Base-by-base conservation (phyloP, 2,797 vertebrate genomes). In the Dipus sagitta region DNA sequence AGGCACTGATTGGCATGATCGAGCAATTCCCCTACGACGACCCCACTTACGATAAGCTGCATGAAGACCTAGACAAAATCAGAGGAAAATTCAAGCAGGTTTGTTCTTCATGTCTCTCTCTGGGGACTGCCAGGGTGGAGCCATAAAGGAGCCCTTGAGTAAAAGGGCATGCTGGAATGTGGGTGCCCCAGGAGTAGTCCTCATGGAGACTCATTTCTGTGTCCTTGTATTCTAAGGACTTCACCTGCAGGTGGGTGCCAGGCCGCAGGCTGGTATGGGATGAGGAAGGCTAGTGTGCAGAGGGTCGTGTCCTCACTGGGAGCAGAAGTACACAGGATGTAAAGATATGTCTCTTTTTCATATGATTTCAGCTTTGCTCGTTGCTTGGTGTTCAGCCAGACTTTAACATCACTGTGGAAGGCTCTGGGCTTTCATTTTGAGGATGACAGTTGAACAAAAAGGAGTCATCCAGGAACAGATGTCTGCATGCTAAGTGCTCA, bases 1-100 rank as follows among this genome's bases (percentile, higher is more conserved):
- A 99, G 13, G 91, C 98, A 6, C 90, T 99, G 86, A 94, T 99
- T 91, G 95, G 68, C 30, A 97, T 99, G 98, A 98, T 99, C 96
- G 97, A 98, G 32, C 98, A 91, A 34, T 99, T 98, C 93, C 98
- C 98, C 0, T 98, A 98, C 4, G 98, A 98, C 18, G 98, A 99
- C 62, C 98, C 99, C 0, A 98, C 98, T n/a, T 98, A 99, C 0
- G 94, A 97, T n/a, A 97, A 97, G 26, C 98, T 99, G 3, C 98
- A 99, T 24, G 98, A 99, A 71, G 98, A 99, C 92, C 95, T 99
- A 92, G 98, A 98, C 74, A 99, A 96, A 96, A 98, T 99, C 6
- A 98, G 99, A 76, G 98, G 98, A 67, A 99, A 99, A 92, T 99
- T 99, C 95, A 99, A 99, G 97, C 99, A 99, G 99, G 99, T 99